phyloP scores from a whole-genome alignment of 2,888 invertebrate species.

The Eupithecia vulgata region DNA sequence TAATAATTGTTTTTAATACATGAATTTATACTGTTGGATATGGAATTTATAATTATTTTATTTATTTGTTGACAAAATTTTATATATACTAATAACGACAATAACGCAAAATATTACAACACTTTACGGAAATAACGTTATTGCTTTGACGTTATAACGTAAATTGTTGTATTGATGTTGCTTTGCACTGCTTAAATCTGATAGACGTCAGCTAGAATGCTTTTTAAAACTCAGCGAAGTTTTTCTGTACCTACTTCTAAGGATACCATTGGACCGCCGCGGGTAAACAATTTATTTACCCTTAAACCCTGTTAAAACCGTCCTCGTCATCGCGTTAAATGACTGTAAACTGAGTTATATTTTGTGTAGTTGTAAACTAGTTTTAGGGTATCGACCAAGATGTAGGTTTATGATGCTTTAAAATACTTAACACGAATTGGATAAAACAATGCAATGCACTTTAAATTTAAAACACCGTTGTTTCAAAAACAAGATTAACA shows the following conservation, averaged over 20 bases:
- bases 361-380: slow-evolving; percentile 3
- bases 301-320: neutral
- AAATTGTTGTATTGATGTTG: slow-evolving; percentile 44
- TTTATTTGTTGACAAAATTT: neutral
- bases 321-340: neutral
- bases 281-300: slow-evolving; percentile 57
- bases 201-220: slow-evolving; percentile 87
- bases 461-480: neutral
- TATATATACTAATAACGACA: neutral
- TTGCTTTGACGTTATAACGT: slow-evolving; percentile 31
- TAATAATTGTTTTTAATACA: neutral
- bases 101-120: slow-evolving; percentile 15
- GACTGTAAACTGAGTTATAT: neutral
- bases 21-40: neutral
- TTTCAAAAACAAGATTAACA: neutral
- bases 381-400: slow-evolving; percentile 1
- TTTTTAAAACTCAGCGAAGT: slow-evolving; percentile 96
- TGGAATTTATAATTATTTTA: neutral
- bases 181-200: slow-evolving; percentile 59
- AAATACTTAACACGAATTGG: neutral
- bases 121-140: slow-evolving; percentile 35
- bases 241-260: slow-evolving; percentile 96
- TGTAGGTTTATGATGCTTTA: slow-evolving; percentile 1
- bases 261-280: slow-evolving; percentile 84
- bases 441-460: neutral